These are phyloP conservation scores for Hemaris fuciformis DNA, from an alignment of 2,888 invertebrate genomes.

Conservation along the genomic window DNA sequence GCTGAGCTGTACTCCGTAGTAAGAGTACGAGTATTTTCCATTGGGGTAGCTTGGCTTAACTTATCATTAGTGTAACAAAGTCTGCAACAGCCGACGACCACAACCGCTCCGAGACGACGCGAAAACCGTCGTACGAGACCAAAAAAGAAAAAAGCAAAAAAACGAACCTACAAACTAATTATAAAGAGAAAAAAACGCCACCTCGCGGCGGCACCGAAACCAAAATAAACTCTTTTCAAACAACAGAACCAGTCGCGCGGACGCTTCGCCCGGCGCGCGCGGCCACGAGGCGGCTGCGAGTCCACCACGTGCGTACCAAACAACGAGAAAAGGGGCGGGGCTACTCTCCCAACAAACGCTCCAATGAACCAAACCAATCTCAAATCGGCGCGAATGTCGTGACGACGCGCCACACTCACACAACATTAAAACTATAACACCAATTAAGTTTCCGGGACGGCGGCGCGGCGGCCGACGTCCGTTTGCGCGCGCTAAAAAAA, in stretches of 20 bases:
- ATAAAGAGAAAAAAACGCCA: neutral
- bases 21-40: too few species aligned
- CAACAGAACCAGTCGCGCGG: neutral
- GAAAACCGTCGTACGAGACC: neutral
- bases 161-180: neutral
- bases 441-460: constrained; percentile 30
- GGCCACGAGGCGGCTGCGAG: neutral
- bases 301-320: constrained; percentile 1
- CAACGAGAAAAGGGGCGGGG: neutral
- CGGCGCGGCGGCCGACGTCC: neutral
- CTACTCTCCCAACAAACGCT: too few species aligned
- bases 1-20: too few species aligned
- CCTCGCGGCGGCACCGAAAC: neutral
- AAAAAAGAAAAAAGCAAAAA: neutral
- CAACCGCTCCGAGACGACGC: neutral
- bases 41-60: too few species aligned
- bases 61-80: too few species aligned
- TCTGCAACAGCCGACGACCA: neutral
- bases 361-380: neutral
- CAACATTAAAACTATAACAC: constrained; percentile 63
- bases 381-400: neutral
- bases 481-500: constrained; percentile 74
- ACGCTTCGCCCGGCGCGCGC: neutral
- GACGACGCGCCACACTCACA: constrained; percentile 15
- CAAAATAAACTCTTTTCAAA: neutral